phyloP scores from a whole-genome alignment of 2,888 invertebrate species.

The Homarus gammarus region DNA sequence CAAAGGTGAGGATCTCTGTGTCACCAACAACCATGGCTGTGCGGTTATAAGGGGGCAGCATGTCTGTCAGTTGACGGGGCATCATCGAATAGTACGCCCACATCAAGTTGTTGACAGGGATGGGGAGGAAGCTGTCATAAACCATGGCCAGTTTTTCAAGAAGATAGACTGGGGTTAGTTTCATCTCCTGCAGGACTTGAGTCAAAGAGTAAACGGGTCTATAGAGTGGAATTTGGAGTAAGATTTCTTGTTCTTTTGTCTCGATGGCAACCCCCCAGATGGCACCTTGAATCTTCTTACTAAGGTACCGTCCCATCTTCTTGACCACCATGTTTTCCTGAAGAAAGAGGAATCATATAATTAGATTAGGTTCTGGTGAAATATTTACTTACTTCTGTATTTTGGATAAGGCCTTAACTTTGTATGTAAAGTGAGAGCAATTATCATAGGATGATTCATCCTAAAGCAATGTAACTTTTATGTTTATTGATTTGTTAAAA shows the following conservation, averaged over 20 bases:
- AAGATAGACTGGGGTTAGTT: neutral
- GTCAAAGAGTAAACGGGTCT: neutral
- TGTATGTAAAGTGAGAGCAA: no score
- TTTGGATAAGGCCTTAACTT: no score
- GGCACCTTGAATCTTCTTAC: neutral
- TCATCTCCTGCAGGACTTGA: neutral
- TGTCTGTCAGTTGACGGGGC: neutral
- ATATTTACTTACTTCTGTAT: no score
- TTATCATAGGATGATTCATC: no score
- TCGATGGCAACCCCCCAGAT: neutral
- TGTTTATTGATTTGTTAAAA: no score
- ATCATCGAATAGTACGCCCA: neutral
- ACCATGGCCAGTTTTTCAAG: neutral
- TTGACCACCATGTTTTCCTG: neutral
- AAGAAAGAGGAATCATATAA: neutral
- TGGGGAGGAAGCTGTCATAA: neutral
- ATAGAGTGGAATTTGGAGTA: neutral
- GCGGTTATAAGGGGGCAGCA: constrained; percentile 24
- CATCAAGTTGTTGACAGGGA: constrained; percentile 1
- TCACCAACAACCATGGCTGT: constrained; percentile 49
- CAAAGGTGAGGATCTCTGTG: constrained; percentile 59
- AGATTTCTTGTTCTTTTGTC: neutral
- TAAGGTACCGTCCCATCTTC: neutral
- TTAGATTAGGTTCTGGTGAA: no score
- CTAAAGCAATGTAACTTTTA: no score